phyloP scores from a whole-genome alignment of 1,140 invertebrate genomes.

The Hylaeus anthracinus region DNA sequence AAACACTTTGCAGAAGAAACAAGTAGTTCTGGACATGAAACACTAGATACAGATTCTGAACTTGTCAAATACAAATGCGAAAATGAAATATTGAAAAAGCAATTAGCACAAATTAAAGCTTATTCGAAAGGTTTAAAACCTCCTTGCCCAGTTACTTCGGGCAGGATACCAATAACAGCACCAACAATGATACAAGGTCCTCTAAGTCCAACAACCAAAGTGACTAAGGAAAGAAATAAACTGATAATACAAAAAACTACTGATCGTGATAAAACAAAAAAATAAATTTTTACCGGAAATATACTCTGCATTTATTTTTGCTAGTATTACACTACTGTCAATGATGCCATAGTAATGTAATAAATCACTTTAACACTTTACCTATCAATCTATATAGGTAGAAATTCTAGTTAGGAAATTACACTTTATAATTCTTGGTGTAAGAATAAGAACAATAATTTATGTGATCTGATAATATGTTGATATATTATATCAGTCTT shows the following conservation, averaged over 20 bases:
- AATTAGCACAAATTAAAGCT: slow-evolving; percentile 72
- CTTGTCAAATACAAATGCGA: slow-evolving; percentile 72
- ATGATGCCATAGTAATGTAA: neutral
- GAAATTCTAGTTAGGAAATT: neutral
- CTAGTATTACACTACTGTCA: neutral
- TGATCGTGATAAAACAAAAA: slow-evolving; percentile 69
- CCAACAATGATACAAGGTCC: slow-evolving; percentile 73
- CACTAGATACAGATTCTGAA: slow-evolving; percentile 68
- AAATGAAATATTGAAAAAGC: slow-evolving; percentile 69
- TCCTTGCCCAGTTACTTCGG: slow-evolving; percentile 64
- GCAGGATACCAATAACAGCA: slow-evolving; percentile 58
- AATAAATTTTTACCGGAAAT: slow-evolving; percentile 44
- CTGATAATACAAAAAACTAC: slow-evolving; percentile 86
- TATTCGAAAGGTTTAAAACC: slow-evolving; percentile 65
- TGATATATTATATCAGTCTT: neutral
- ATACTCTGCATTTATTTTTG: neutral
- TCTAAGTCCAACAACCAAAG: slow-evolving; percentile 85
- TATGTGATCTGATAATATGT: slow-evolving; percentile 32
- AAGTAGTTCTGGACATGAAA: slow-evolving; percentile 70
- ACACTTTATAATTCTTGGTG: neutral
- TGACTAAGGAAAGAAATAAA: slow-evolving; percentile 89
- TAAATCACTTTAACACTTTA: neutral
- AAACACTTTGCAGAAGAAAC: slow-evolving; percentile 84
- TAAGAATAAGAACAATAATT: slow-evolving; percentile 13
- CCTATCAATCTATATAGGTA: too few species aligned